A percentile compares a stretch with the other conserved stretches of the same genome.
These are phyloP conservation scores for Danio rerio DNA, from an alignment of 2,113 vertebrate species.

Conservation along the genomic window GRCz12tu NC_133186.1:14992501-14993000, in stretches of 20 bases:
- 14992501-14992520: neutral
- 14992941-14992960: constrained; percentile 16
- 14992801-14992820: too few relatives aligned
- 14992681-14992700: too few relatives aligned
- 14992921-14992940: constrained; percentile 14
- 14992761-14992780: too few relatives aligned
- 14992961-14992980: constrained; percentile 44
- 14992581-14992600: neutral
- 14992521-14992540: neutral
- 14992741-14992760: too few relatives aligned
- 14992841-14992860: too few relatives aligned
- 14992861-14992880: too few relatives aligned
- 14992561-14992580: neutral
- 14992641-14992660: neutral
- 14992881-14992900: too few relatives aligned
- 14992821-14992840: too few relatives aligned
- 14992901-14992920: too few relatives aligned
- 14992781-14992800: too few relatives aligned
- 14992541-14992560: constrained; percentile 12
- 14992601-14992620: neutral
- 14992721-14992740: too few relatives aligned
- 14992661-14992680: neutral
- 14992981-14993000: constrained; percentile 29
- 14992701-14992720: too few relatives aligned
- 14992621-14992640: neutral